Base-by-base conservation (phyloP, 2,888 invertebrate genomes). In the Tetanocera ferruginea region DNA sequence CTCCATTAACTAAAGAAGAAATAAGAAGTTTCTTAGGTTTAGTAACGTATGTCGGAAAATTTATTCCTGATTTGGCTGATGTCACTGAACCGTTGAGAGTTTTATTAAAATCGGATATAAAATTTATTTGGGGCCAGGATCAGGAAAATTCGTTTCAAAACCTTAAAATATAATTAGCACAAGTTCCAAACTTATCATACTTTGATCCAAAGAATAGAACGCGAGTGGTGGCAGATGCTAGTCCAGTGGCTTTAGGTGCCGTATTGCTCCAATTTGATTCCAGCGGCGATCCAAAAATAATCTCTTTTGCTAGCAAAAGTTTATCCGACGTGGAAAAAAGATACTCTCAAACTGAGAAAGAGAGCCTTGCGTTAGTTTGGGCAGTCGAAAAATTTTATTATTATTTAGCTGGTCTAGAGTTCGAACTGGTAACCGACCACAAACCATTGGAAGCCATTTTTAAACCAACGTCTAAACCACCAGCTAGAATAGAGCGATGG, bases 161-260 rank as follows among this genome's bases (percentile, higher is more conserved):
- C n/a, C n/a, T n/a, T n/a, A n/a, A n/a, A n/a, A n/a, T n/a, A n/a
- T n/a, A n/a, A n/a, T n/a, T n/a, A n/a, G n/a, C n/a, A n/a, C n/a
- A n/a, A n/a, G n/a, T n/a, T 37, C 71, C 80, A 14, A 81, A 82
- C 14, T 81, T 88, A 14, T 85, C 83, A 43, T 85, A 85, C 75
- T 89, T 84, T 70, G 81, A 88, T 73, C 82, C 79, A 37, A 78
- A 81, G 5, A 82, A 82, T 5, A 80, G 78, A 60, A 86, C 87
- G 6, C 82, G 83, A 69, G 79, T 87, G 0, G 81, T 87, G 28
- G 86, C 86, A 6, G 88, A 88, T 71, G 88, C 87, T 17, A 87
- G 86, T 37, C 85, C 87, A 9, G 86, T 86, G 5, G 85, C 82
- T 0, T 67, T 87, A 11, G 87, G 87, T 1, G 85, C 82, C 3